Base-by-base conservation (phyloP, 2,113 vertebrate species). In the Phoenicopterus ruber region DNA sequence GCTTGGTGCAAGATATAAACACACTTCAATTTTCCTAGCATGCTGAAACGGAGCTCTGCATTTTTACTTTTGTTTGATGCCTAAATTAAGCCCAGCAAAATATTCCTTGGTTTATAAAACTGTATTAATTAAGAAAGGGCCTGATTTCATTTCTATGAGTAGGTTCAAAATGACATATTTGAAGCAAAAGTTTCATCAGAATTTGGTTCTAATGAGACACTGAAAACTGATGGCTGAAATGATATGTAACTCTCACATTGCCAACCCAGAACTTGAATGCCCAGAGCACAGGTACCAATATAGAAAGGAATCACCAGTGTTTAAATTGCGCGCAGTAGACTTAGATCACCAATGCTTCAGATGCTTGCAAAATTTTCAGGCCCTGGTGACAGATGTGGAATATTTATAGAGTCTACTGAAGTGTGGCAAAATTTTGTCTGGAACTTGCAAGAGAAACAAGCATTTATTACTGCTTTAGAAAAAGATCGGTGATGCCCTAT, bases 41-140 rank as follows among this genome's bases (percentile, higher is more conserved):
- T 58, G 76, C 58, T 74, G 50, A 91, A 94, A 72, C 17, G 59
- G 42, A 94, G n/a, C 38, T 88, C 54, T 94, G 74, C 69, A 76
- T 93, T 95, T 94, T 88, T 94, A 91, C 62, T 96, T 81, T 82
- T 88, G n/a, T 54, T 88, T 86, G 44, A 65, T 91, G 61, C 57
- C 81, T 94, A 88, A 93, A 95, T 94, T 95, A 94, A 91, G 66
- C 84, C 42, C 59, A 93, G 76, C 11, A 85, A 95, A 96, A 90
- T 77, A 93, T 66, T 88, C 55, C 24, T 85, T 72, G 47, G 32
- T 87, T 96, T 90, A 82, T 87, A 82, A 95, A 93, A 63, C 7
- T 4, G 58, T 94, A 94, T 95, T 93, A 94, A 94, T 92, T 90
- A 93, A 91, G 74, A 77, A 82, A 93, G 55, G 44, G 54, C 32